phyloP scores from a whole-genome alignment of 2,797 vertebrate species.

The Sebastes taczanowskii region DNA sequence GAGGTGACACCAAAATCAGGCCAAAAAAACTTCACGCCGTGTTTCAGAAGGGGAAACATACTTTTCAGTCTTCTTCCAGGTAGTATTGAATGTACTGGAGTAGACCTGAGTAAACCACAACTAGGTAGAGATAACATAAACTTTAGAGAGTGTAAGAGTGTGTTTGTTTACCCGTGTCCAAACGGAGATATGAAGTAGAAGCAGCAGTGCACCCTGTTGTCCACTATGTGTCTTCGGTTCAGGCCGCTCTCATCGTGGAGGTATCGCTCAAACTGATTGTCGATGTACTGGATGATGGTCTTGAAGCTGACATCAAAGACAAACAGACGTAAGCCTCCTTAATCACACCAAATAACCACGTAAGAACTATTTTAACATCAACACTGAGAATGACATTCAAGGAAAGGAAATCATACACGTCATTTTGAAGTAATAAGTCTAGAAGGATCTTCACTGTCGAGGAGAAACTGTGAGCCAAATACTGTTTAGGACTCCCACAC shows the following conservation, averaged over 20 bases:
- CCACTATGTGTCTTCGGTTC: slow-evolving; percentile 95
- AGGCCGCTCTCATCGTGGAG: slow-evolving; percentile 97
- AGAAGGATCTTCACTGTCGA: neutral
- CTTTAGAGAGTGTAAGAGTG: neutral
- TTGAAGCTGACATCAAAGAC: slow-evolving; percentile 86
- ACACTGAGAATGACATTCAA: neutral
- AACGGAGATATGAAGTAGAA: slow-evolving; percentile 99
- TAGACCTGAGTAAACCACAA: neutral
- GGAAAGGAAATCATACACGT: neutral
- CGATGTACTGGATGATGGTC: slow-evolving; percentile 97
- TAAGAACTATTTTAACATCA: neutral
- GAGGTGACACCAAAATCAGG: neutral
- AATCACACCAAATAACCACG: neutral
- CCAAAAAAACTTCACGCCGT: neutral
- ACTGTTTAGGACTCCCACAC: neutral
- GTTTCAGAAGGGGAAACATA: neutral
- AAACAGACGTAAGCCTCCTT: neutral
- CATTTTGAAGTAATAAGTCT: neutral
- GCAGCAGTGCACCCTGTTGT: slow-evolving; percentile 98
- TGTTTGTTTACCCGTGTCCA: slow-evolving; percentile 90
- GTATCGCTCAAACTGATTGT: slow-evolving; percentile 97
- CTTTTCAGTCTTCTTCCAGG: neutral
- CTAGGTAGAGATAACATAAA: neutral
- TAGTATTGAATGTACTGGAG: neutral
- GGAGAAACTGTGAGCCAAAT: neutral